Evolutionary conservation across 2,888 invertebrate genomes (phyloP).

Genomic region (Hipparchia semele): DNA sequence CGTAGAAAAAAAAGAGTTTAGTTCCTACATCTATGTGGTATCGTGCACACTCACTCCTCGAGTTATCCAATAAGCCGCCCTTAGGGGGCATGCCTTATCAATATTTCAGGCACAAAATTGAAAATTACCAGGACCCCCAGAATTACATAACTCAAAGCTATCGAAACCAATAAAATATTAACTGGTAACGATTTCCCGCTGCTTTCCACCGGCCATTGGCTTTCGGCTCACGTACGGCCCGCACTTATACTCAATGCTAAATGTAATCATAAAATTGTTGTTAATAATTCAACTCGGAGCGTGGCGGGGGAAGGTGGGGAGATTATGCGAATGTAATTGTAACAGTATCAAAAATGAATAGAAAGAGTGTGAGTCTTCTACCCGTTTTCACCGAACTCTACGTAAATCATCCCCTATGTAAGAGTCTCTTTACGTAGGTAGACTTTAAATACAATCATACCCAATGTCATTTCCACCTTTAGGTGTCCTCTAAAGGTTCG

Average conservation of each 20-base stretch:
- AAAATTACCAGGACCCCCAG: slow-evolving; percentile 73
- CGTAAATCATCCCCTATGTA: no score
- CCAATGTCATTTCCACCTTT: no score
- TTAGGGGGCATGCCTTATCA: slow-evolving; percentile 65
- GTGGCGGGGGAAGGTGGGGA: slow-evolving; percentile 46
- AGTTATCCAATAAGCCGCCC: slow-evolving; percentile 44
- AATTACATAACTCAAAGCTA: slow-evolving; percentile 78
- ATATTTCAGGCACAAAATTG: slow-evolving; percentile 81
- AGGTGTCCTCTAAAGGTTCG: no score
- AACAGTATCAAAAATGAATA: slow-evolving; percentile 7
- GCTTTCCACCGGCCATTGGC: slow-evolving; percentile 72
- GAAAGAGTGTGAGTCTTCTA: neutral
- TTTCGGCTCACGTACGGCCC: slow-evolving; percentile 73
- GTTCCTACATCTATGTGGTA: neutral
- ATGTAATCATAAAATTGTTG: slow-evolving; percentile 83
- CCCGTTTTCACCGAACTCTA: no score
- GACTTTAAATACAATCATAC: no score
- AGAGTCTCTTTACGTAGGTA: no score
- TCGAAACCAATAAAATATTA: slow-evolving; percentile 81
- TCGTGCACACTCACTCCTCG: slow-evolving; percentile 13
- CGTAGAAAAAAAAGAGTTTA: no score
- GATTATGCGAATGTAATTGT: slow-evolving; percentile 17
- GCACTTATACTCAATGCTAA: slow-evolving; percentile 77
- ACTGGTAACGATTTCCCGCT: slow-evolving; percentile 74
- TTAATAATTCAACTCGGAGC: slow-evolving; percentile 75